Percentiles rank a stretch among this genome's conserved stretches.
Evolutionary conservation across 2,797 vertebrate genomes (phyloP).

Genomic region (Staurois parvus): DNA sequence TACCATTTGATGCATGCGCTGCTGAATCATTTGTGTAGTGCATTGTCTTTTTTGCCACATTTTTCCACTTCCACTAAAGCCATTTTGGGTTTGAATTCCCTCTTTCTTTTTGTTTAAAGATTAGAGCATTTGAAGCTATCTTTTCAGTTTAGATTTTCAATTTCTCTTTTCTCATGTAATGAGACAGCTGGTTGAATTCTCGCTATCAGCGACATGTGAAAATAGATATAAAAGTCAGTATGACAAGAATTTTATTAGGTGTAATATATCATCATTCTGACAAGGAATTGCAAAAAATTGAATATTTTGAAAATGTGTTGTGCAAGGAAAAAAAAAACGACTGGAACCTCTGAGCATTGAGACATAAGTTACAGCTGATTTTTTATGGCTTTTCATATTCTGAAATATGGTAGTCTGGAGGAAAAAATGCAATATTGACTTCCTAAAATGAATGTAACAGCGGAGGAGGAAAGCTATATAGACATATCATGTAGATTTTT

Average conservation of each 20-base stretch:
- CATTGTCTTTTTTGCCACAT: neutral
- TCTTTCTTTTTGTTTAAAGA: neutral
- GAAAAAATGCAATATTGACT: constrained; percentile 1
- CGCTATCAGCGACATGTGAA: constrained; percentile 37
- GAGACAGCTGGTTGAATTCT: neutral
- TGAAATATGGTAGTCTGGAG: constrained; percentile 18
- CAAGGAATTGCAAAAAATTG: constrained; percentile 40
- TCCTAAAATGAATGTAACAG: neutral
- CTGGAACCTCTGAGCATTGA: constrained; percentile 4
- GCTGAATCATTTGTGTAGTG: neutral
- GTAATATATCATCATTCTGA: constrained; percentile 47
- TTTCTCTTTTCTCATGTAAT: neutral
- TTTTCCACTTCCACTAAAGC: neutral
- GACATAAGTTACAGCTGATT: constrained; percentile 25
- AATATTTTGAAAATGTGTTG: constrained; percentile 20
- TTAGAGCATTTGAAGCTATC: neutral
- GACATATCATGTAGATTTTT: neutral
- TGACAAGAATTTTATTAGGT: constrained; percentile 55
- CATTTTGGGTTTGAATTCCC: neutral
- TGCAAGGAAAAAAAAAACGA: neutral
- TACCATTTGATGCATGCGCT: no score
- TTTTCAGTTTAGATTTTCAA: neutral
- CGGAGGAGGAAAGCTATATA: neutral
- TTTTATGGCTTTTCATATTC: constrained; percentile 49
- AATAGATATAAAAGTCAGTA: constrained; percentile 52